Percentiles rank a stretch among this genome's conserved stretches.
Evolutionary conservation across 2,888 invertebrate species (phyloP).

Genomic region (Cetonia aurata): DNA sequence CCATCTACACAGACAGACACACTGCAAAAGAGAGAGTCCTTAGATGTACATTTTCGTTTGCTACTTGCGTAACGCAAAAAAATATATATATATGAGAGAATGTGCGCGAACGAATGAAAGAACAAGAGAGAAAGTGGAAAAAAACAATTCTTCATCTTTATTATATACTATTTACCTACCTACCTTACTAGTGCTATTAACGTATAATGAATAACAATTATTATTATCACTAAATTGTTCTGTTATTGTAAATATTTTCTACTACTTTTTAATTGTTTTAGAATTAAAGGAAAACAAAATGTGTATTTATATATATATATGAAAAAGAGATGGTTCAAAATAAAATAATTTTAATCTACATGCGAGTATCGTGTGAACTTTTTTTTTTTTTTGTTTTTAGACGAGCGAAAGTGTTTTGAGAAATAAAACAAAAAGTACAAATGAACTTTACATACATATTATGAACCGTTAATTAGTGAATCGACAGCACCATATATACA

Average conservation of each 20-base stretch:
- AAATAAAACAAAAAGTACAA: conserved; percentile 34
- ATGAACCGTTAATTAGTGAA: conserved; percentile 20
- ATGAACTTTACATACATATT: conserved; percentile 17
- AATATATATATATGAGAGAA: conserved; percentile 6
- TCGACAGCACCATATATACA: conserved; percentile 12
- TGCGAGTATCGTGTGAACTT: conserved; percentile 44
- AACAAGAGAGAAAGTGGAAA: too few species aligned
- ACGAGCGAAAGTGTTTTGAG: conserved; percentile 10
- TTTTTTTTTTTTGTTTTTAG: conserved; percentile 19
- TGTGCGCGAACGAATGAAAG: too few species aligned
- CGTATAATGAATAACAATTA: conserved; percentile 25
- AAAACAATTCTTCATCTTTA: conserved; percentile 4
- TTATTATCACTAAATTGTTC: conserved; percentile 39
- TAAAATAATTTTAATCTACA: conserved; percentile 46
- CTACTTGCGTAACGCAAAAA: conserved; percentile 31
- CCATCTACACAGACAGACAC: conserved; percentile 41
- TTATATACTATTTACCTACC: conserved; percentile 48
- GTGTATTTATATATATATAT: conserved; percentile 46
- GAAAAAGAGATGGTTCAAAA: conserved; percentile 43
- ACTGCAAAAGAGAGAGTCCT: conserved; percentile 38
- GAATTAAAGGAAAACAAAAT: conserved; percentile 41
- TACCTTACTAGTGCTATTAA: conserved; percentile 43
- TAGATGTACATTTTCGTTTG: conserved; percentile 62
- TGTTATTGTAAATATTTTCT: conserved; percentile 46
- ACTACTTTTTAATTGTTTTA: conserved; percentile 43